A percentile compares a stretch with the other conserved stretches of the same genome.
phyloP scores from a whole-genome alignment of 2,113 vertebrate species.

The Maccullochella peelii region DNA sequence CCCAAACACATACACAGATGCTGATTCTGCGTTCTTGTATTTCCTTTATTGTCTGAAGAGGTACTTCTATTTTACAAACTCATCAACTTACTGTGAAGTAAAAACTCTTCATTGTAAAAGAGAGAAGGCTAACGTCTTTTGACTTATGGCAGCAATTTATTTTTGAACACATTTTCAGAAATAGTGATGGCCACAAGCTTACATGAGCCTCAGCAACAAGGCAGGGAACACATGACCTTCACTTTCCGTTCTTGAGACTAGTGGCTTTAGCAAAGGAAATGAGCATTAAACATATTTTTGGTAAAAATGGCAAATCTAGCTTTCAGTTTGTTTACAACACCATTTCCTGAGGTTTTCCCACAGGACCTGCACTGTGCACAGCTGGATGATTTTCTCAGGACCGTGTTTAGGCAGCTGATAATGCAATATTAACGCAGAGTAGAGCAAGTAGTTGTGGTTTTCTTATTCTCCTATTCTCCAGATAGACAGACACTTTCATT shows the following conservation, averaged over 20 bases:
- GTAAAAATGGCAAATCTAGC: not conserved
- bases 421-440: not conserved
- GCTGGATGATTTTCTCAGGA: not conserved
- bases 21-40: conserved; percentile 35
- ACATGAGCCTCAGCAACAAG: not conserved
- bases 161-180: conserved; percentile 10
- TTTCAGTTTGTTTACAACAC: conserved; percentile 12
- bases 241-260: not conserved
- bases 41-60: conserved; percentile 4
- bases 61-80: not conserved
- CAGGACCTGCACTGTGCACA: not conserved
- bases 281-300: not conserved
- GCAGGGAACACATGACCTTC: conserved; percentile 1
- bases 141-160: not conserved
- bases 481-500: conserved; percentile 24
- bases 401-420: conserved; percentile 15
- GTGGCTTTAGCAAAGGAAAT: conserved; percentile 4
- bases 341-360: conserved; percentile 26
- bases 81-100: not conserved
- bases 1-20: conserved; percentile 40
- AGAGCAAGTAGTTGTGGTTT: conserved; percentile 19
- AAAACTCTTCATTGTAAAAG: not conserved
- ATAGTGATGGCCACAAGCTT: not conserved
- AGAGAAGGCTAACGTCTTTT: not conserved
- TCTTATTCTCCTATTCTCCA: not conserved